Base-by-base conservation (phyloP, 1,140 invertebrate genomes). In the Lysiphlebus fabarum region DNA sequence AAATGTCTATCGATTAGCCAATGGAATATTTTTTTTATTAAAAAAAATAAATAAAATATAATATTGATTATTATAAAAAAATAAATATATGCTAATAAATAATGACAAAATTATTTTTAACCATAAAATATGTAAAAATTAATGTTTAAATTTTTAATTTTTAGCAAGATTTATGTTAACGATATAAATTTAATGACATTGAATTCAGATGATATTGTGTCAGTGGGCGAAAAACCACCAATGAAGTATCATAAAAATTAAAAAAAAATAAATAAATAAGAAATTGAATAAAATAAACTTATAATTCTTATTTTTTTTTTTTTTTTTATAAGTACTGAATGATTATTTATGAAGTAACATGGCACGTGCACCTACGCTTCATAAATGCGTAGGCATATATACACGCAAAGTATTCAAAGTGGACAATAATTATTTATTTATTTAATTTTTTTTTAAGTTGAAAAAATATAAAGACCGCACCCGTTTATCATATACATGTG, bases 381-480 rank as follows among this genome's bases (percentile, higher is more conserved):
- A 37, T 26, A 11, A 45, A 12, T 49, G 62, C 58, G 62, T 64
- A 55, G 62, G 62, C 53, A 64, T 49, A 61, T 62, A 48, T 63
- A 63, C 61, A 58, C 59, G 55, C 55, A 45, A 51, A 53, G 47
- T 63, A 59, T 59, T 43, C 43, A 59, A 17, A 41, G 34, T 45
- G 42, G 33, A 53, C 47, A 50, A n/a, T 38, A 14, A 33, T 42
- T 41, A 42, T 51, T 47, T 10, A 42, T 17, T 40, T 40, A 26
- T 26, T 26, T 26, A 26, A 26, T 26, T 26, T 26, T 26, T 26
- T 26, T 4, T 26, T 2, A 26, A 26, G 17, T n/a, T n/a, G n/a
- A n/a, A n/a, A 26, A 26, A 26, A 26, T 26, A 26, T 26, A 1
- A 26, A 26, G 4, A 51, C 38, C 26, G 43, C 17, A n/a, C 11